Evolutionary conservation across 2,888 invertebrate species (phyloP).

Genomic region (Drosophila prolongata): DNA sequence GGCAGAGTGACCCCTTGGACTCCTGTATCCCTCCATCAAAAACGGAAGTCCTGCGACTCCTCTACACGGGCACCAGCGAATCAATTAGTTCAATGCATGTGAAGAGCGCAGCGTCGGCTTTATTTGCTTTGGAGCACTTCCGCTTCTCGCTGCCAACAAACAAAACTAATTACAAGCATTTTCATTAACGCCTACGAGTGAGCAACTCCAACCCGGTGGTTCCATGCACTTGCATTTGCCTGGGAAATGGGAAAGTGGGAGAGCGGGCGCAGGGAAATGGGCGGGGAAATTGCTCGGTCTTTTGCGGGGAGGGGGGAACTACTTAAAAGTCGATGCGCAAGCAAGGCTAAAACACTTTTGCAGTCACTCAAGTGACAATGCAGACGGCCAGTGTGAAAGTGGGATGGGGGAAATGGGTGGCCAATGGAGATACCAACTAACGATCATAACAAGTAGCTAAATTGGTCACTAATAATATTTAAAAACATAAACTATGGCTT

Average conservation of each 20-base stretch:
- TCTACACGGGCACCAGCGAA: slow-evolving; percentile 46
- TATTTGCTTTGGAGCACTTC: slow-evolving; percentile 66
- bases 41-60: slow-evolving; percentile 12
- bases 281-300: slow-evolving; percentile 12
- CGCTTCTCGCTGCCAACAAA: slow-evolving; percentile 72
- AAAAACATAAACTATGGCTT: background rate
- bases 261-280: background rate
- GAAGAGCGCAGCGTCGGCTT: slow-evolving; percentile 63
- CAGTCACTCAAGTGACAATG: slow-evolving; percentile 69
- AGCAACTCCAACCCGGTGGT: slow-evolving; percentile 27
- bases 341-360: slow-evolving; percentile 74
- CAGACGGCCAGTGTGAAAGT: slow-evolving; percentile 33
- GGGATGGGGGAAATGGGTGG: slow-evolving; percentile 8
- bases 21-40: background rate
- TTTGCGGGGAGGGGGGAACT: slow-evolving; percentile 52
- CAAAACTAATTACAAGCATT: slow-evolving; percentile 79
- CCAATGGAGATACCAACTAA: background rate
- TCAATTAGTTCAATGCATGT: slow-evolving; percentile 79
- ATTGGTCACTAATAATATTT: background rate
- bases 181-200: slow-evolving; percentile 76
- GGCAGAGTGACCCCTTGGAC: background rate
- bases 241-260: slow-evolving; percentile 1
- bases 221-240: slow-evolving; percentile 25
- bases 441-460: background rate
- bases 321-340: slow-evolving; percentile 78